Percentiles rank a stretch among this genome's conserved stretches.
phyloP scores from a whole-genome alignment of 2,888 invertebrate species.

The Polyommatus iphigenia region DNA sequence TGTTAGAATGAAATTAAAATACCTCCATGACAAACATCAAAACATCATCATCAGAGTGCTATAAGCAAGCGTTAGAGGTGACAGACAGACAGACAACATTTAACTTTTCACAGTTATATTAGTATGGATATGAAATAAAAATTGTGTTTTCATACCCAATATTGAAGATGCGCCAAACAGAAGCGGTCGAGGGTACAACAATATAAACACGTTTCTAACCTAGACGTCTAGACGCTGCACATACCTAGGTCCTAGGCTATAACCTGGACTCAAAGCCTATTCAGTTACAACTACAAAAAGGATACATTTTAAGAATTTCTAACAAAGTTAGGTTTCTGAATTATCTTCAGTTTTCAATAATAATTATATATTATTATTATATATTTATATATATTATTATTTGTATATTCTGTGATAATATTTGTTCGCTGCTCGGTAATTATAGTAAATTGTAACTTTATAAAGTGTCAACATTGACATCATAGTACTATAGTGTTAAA shows the following conservation, averaged over 20 bases:
- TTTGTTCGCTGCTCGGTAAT: background rate
- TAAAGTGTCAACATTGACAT: background rate
- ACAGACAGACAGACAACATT: too few species aligned
- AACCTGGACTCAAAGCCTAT: constrained; percentile 17
- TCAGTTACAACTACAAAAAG: background rate
- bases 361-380: too few species aligned
- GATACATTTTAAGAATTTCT: background rate
- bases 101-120: too few species aligned
- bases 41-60: too few species aligned
- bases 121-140: background rate
- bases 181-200: background rate
- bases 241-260: background rate
- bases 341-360: background rate
- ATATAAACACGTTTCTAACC: background rate
- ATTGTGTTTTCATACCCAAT: background rate
- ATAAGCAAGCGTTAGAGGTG: background rate
- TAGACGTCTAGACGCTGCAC: constrained; percentile 4
- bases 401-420: too few species aligned
- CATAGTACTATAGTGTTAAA: background rate
- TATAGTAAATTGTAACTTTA: background rate
- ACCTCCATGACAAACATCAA: background rate
- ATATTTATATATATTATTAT: too few species aligned
- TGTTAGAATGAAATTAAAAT: background rate
- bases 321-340: background rate
- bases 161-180: background rate